Evolutionary conservation across 2,888 invertebrate species (phyloP), one percentile per base, ranked within the genome.

Genomic region (Sphaerophoria rueppellii): DNA sequence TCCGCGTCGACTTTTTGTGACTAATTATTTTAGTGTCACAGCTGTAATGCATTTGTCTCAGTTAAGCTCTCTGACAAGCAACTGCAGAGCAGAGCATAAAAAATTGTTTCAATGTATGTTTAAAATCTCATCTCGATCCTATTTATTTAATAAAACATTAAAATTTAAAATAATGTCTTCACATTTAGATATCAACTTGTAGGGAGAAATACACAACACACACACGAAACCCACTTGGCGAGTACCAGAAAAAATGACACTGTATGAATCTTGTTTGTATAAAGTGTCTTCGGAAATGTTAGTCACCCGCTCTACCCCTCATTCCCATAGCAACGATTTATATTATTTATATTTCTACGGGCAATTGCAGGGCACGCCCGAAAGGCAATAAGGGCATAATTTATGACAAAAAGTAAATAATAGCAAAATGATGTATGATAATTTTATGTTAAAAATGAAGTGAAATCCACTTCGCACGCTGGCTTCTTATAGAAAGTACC

Each of bases 351-450:
- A 80, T 80, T 83, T 83, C 67, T 67, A 80, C 43, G 60, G 67
- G 75, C 83, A 83, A 83, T 79, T 79, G 75, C 75, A 52, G 60
- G 82, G 55, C 79, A 61, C 55, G 55, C 79, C 60, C 55, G 57
- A 50, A 71, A 82, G 74, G 65, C 83, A 79, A 65, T 80, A 60
- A 75, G 61, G 57, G 80, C 60, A 83, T 83, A 83, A 83, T 83
- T 83, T 83, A 83, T 83, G 83, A 80, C 83, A 83, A 71, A 75
- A 72, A 80, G 83, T 83, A 83, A 83, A 83, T 83, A 83, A 83
- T 80, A 80, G 83, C 55, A 72, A 72, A 75, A 80, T 83, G 83
- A 83, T 83, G 75, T 83, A 83, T 83, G 83, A 83, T 83, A 83
- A 83, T 83, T 83, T 83, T 83, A 83, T 83, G 83, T 79, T 80